These are phyloP conservation scores for Drymodes brunneopygia DNA, from an alignment of 2,113 vertebrate species.

Conservation along the genomic window DNA sequence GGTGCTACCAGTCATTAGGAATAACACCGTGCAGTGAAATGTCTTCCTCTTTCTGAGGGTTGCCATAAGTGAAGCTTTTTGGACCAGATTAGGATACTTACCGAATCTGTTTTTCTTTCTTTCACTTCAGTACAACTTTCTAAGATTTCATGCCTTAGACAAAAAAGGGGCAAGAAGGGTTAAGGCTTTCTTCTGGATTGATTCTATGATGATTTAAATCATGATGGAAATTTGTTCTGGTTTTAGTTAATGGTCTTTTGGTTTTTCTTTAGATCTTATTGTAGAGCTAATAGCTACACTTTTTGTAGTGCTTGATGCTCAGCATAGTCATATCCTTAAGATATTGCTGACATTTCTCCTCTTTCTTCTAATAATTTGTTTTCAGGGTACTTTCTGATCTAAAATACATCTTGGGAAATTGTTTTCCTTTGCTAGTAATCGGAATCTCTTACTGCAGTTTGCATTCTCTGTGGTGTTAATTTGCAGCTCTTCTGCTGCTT, in stretches of 20 bases:
- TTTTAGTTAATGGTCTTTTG: not conserved
- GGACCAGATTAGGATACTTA: not conserved
- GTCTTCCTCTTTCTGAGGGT: not conserved
- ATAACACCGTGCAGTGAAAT: not conserved
- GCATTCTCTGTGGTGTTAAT: not conserved
- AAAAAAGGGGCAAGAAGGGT: not conserved
- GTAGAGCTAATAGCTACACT: not conserved
- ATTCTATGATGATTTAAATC: not conserved
- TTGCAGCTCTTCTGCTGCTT: not conserved
- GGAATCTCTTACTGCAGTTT: not conserved
- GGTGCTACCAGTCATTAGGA: not conserved
- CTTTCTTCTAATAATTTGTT: not conserved
- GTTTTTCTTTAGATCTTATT: not conserved
- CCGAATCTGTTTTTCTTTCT: not conserved
- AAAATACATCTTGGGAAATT: not conserved
- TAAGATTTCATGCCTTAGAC: not conserved
- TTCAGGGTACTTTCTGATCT: not conserved
- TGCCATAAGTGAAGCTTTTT: not conserved
- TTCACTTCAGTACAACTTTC: not conserved
- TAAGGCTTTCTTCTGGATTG: not conserved
- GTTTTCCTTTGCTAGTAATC: not conserved
- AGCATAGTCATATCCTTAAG: not conserved
- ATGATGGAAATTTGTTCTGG: not conserved
- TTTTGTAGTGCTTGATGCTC: not conserved
- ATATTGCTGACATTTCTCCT: not conserved